Conservation (phyloP, 2,888 invertebrate genomes). For the Lobophora halterata region DNA sequence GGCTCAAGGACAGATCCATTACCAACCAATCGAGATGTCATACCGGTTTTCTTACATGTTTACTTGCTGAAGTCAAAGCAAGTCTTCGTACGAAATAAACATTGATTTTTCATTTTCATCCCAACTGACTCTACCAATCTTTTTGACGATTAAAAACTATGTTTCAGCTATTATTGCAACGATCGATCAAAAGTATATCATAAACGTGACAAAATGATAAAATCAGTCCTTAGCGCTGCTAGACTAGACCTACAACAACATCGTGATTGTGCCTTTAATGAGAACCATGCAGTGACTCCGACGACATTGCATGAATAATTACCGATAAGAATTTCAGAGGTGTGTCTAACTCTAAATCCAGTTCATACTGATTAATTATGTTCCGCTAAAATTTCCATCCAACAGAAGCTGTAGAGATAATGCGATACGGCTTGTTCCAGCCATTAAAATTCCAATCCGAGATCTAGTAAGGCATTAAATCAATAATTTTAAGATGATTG, state of each 20-base stretch:
- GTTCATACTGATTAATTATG: constrained; percentile 5
- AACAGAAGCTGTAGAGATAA: neutral
- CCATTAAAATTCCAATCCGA: constrained; percentile 39
- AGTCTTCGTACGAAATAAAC: constrained; percentile 8
- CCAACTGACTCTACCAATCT: no score
- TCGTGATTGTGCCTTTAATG: constrained; percentile 23
- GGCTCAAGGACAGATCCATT: constrained; percentile 19
- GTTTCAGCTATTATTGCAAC: constrained; percentile 7
- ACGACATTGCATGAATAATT: constrained; percentile 30
- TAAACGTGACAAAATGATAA: constrained; percentile 23
- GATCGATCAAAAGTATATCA: constrained; percentile 21
- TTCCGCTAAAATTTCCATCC: constrained; percentile 4
- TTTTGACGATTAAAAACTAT: no score
- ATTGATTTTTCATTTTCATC: no score
- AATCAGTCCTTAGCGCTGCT: constrained; percentile 16
- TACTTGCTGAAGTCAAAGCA: constrained; percentile 1
- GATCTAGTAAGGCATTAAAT: constrained; percentile 46
- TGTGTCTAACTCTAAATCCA: constrained; percentile 29
- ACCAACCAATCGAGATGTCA: no score
- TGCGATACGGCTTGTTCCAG: constrained; percentile 7
- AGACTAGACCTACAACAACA: constrained; percentile 27
- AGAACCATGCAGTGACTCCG: constrained; percentile 15
- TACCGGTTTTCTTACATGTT: constrained; percentile 20
- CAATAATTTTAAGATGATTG: constrained; percentile 50
- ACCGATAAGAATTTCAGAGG: constrained; percentile 36